These are phyloP conservation scores for Lontra canadensis DNA, from an alignment of 2,113 vertebrate species.

Conservation along the genomic window DNA sequence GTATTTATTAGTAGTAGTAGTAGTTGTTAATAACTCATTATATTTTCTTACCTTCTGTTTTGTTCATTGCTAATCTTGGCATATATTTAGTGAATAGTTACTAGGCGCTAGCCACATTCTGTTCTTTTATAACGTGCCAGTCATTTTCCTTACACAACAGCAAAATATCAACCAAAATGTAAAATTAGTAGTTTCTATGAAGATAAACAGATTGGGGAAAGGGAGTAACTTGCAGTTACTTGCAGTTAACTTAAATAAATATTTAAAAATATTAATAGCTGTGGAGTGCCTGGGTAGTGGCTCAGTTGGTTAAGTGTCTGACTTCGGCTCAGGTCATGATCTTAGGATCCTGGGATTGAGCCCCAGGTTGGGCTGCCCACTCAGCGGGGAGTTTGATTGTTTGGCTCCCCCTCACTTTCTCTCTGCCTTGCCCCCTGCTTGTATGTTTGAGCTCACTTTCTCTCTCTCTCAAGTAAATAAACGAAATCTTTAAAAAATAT, in stretches of 20 bases:
- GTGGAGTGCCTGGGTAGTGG: not conserved
- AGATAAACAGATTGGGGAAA: not conserved
- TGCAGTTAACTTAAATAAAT: conserved; percentile 1
- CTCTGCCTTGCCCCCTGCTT: not conserved
- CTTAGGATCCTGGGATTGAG: not conserved
- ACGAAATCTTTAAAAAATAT: not conserved
- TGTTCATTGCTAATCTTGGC: not conserved
- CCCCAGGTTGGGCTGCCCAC: not conserved
- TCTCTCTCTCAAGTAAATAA: not conserved
- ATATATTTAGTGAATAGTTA: conserved; percentile 6
- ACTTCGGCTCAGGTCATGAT: not conserved
- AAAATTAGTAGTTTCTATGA: conserved; percentile 43
- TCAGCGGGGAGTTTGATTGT: not conserved
- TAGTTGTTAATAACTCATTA: not conserved
- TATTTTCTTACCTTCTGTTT: not conserved
- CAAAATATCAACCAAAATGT: not conserved
- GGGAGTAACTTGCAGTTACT: not conserved
- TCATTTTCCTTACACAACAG: conserved; percentile 32
- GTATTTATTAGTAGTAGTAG: not conserved
- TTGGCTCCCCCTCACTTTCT: not conserved
- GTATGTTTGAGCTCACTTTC: not conserved
- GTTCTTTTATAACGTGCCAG: not conserved
- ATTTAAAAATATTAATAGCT: not conserved
- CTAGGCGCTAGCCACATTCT: not conserved
- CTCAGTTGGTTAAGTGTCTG: not conserved